Percentiles rank a stretch among this genome's conserved stretches.
Conservation (phyloP, 2,113 vertebrate species). For the Origma solitaria region DNA sequence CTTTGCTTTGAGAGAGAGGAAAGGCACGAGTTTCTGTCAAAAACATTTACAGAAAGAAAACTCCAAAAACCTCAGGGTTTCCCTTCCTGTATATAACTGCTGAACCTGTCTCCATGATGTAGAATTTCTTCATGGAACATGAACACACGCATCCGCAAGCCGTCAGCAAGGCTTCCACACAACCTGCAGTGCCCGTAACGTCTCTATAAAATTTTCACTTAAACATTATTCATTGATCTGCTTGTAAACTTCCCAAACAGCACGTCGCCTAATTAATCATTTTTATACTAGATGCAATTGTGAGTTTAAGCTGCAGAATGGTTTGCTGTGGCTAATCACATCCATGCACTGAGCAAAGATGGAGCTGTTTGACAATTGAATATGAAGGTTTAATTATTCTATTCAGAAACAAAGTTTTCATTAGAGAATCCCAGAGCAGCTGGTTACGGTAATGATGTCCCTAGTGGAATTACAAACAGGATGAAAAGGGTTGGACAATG, state of each 20-base stretch:
- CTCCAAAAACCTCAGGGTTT: not conserved
- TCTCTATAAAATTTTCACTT: conserved; percentile 65
- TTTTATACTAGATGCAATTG: conserved; percentile 64
- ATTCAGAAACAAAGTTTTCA: conserved; percentile 65
- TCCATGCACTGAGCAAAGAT: conserved; percentile 42
- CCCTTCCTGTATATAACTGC: not conserved
- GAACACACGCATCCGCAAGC: not conserved
- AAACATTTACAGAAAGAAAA: not conserved
- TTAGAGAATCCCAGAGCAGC: conserved; percentile 54
- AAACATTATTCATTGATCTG: conserved; percentile 52
- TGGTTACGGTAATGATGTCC: conserved; percentile 60
- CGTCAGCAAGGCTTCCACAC: conserved; percentile 16
- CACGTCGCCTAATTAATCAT: conserved; percentile 62
- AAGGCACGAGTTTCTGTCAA: not conserved
- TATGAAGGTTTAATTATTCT: conserved; percentile 67
- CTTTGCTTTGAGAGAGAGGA: not conserved
- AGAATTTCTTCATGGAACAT: not conserved
- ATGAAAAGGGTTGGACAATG: conserved; percentile 54
- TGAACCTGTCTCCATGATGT: not conserved
- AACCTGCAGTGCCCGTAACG: conserved; percentile 61
- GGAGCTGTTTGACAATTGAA: conserved; percentile 52
- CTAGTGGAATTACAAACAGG: conserved; percentile 57
- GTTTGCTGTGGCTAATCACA: conserved; percentile 54
- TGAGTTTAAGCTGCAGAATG: conserved; percentile 57
- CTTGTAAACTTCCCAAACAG: conserved; percentile 61